A percentile compares a stretch with the other conserved stretches of the same genome.
These are phyloP conservation scores for Ditula angustiorana DNA, from an alignment of 2,888 invertebrate species.

Conservation along the genomic window DNA sequence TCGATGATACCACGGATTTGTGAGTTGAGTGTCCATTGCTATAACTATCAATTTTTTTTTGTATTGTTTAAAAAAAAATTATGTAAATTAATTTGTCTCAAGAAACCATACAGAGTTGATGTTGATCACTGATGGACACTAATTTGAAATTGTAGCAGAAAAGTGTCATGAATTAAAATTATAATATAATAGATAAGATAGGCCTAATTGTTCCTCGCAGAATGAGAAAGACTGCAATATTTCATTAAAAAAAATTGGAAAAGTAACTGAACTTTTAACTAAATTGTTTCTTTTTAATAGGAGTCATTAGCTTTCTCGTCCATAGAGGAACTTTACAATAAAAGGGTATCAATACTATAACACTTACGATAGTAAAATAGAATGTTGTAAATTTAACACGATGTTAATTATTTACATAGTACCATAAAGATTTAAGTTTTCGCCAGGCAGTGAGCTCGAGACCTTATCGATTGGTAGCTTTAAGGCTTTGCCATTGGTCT, in stretches of 20 bases:
- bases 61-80: too few species aligned
- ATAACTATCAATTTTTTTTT: slow-evolving; percentile 44
- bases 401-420: slow-evolving; percentile 82
- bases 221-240: slow-evolving; percentile 53
- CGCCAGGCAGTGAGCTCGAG: slow-evolving; percentile 7
- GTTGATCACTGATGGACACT: slow-evolving; percentile 43
- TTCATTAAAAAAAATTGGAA: not conserved
- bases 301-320: slow-evolving; percentile 18
- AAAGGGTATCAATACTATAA: slow-evolving; percentile 80
- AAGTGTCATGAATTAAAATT: slow-evolving; percentile 60
- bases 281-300: not conserved
- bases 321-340: slow-evolving; percentile 70
- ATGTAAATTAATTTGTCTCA: too few species aligned
- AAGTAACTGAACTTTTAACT: not conserved
- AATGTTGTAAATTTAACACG: slow-evolving; percentile 85
- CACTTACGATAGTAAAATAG: slow-evolving; percentile 84
- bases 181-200: slow-evolving; percentile 65
- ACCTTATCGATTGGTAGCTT: not conserved
- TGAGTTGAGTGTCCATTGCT: slow-evolving; percentile 48
- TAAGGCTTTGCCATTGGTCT: not conserved
- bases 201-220: slow-evolving; percentile 68
- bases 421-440: slow-evolving; percentile 26
- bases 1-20: slow-evolving; percentile 59
- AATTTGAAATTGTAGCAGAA: slow-evolving; percentile 41
- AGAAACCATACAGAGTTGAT: not conserved